Evolutionary conservation across 2,113 vertebrate genomes (phyloP), one percentile per base, ranked within the genome.

Genomic region (Poicephalus gulielmi): DNA sequence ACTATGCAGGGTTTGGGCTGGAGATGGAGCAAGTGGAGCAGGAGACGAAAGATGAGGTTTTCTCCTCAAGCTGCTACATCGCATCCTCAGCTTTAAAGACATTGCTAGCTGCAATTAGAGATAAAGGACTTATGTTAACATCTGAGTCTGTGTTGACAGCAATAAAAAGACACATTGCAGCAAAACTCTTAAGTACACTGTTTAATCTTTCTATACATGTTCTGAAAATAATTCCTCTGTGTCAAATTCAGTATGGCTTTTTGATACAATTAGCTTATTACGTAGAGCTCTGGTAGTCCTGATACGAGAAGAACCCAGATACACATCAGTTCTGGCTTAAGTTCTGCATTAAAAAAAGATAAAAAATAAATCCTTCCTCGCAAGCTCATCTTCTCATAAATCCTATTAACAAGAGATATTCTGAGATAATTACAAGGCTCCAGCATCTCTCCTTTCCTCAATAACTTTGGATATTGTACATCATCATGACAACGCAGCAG

Each of bases 391-490:
- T 67, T 67, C 86, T 62, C 25, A 10, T 63, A 86, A 96, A 91
- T 92, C 73, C 73, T 90, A 86, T 83, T 88, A 92, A 74, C n/a
- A 60, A 77, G 55, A 88, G 53, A 77, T 83, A 77, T 59, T 80
- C 59, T 50, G 73, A 90, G 86, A 86, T 77, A 88, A 92, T 39
- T 78, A 69, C 18, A 63, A 79, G 53, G 25, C 17, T 5, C 33
- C 53, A 55, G n/a, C 53, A 69, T 50, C 31, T 59, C 59, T 82
- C 28, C 55, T 77, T 73, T 86, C 75, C 31, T 92, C 64, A 30
- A 37, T 88, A 79, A 83, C 50, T 86, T 85, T 37, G 75, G 66
- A 66, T 53, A 53, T 13, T n/a, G 16, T 57, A 77, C 37, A 67
- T 70, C 62, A 79, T 49, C n/a, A 10, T 39, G 44, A n/a, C 44